Conservation (phyloP, 2,888 invertebrate species). For the Acheta domesticus region DNA sequence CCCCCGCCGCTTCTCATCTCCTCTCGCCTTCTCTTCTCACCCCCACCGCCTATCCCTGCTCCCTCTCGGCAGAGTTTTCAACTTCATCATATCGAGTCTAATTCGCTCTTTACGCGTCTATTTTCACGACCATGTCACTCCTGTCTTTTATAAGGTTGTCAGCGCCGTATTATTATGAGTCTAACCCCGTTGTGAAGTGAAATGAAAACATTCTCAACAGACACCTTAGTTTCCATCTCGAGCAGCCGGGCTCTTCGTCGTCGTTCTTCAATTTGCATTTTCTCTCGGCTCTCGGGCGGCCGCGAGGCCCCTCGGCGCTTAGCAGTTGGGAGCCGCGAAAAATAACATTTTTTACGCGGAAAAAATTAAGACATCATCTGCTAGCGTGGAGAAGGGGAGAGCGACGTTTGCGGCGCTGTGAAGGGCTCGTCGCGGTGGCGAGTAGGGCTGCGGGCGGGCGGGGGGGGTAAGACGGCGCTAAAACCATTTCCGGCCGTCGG, state of each 20-base stretch:
- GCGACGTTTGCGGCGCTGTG: not conserved
- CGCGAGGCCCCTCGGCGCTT: no score
- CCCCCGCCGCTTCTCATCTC: not conserved
- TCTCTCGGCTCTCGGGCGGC: not conserved
- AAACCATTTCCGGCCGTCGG: not conserved
- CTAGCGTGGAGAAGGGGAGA: not conserved
- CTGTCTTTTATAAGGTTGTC: not conserved
- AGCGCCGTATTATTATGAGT: not conserved
- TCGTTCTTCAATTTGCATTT: not conserved
- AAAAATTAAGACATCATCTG: conserved; percentile 3
- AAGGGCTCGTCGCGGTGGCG: not conserved
- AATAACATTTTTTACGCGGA: not conserved
- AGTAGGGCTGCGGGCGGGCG: not conserved
- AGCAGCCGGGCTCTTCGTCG: not conserved
- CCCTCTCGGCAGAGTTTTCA: not conserved
- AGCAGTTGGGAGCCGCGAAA: not conserved
- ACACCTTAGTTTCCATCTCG: conserved; percentile 11
- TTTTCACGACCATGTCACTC: conserved; percentile 11
- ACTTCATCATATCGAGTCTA: conserved; percentile 18
- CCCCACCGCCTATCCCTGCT: not conserved
- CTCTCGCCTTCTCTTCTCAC: not conserved
- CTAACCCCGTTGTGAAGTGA: conserved; percentile 3
- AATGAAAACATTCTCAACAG: conserved; percentile 1
- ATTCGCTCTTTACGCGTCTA: conserved; percentile 1
- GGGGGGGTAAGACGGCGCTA: not conserved